Percentiles rank a stretch among this genome's conserved stretches.
phyloP scores from a whole-genome alignment of 2,888 invertebrate genomes.

The Tenodera sinensis region DNA sequence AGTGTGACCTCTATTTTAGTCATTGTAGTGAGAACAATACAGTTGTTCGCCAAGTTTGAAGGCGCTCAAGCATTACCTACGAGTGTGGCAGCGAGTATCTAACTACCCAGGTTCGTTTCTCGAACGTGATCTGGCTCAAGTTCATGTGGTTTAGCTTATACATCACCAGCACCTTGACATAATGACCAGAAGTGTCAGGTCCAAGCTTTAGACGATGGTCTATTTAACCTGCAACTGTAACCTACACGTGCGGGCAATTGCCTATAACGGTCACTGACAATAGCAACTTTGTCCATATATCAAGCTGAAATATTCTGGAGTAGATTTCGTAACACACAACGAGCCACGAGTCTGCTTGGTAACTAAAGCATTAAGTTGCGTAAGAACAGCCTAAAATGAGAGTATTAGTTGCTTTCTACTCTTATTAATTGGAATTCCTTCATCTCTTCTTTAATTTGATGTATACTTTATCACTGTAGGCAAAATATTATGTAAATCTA shows the following conservation, averaged over 20 bases:
- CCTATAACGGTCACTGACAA: background rate
- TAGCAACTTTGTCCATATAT: no score
- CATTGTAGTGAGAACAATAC: background rate
- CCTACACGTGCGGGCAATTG: background rate
- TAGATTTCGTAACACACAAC: no score
- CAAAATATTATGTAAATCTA: no score
- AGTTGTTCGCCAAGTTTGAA: background rate
- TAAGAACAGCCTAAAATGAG: no score
- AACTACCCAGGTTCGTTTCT: background rate
- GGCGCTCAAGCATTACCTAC: background rate
- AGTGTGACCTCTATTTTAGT: background rate
- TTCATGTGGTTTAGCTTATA: background rate
- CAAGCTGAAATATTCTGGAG: no score
- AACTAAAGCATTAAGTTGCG: no score
- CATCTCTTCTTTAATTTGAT: no score
- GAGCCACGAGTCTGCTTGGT: no score
- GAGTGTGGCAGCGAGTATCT: background rate
- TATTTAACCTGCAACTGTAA: background rate
- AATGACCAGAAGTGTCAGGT: background rate
- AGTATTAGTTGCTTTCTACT: no score
- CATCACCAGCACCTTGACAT: background rate
- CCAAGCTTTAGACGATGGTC: background rate
- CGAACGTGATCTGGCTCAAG: background rate
- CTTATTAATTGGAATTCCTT: no score
- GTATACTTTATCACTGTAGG: no score